Percentiles rank a stretch among this genome's conserved stretches.
Evolutionary conservation across 2,888 invertebrate species (phyloP).

Genomic region (Merodon equestris): DNA sequence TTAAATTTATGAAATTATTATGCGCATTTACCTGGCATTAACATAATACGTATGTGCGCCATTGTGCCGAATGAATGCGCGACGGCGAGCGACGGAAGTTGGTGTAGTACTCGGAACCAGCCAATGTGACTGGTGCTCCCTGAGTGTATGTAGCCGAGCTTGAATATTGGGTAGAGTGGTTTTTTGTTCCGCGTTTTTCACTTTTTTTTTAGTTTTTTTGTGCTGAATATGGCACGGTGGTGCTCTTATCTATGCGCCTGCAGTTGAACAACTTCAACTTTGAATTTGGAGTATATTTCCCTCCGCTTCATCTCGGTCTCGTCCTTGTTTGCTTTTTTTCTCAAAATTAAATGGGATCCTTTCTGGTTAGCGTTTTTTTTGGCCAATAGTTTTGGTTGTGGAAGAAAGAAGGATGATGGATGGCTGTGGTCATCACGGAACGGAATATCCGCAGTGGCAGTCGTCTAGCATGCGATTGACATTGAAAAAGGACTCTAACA

Average conservation of each 20-base stretch:
- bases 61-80: slow-evolving; percentile 56
- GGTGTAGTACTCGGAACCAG: neutral
- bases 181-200: neutral
- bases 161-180: slow-evolving; percentile 60
- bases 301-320: slow-evolving; percentile 8
- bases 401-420: no score
- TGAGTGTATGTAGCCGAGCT: no score
- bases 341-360: slow-evolving; percentile 65
- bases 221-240: neutral
- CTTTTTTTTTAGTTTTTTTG: slow-evolving; percentile 28
- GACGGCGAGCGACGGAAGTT: neutral
- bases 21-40: slow-evolving; percentile 69
- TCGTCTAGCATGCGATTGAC: no score
- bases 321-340: slow-evolving; percentile 44
- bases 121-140: neutral
- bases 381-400: slow-evolving; percentile 24
- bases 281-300: slow-evolving; percentile 26
- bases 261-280: slow-evolving; percentile 57
- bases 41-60: slow-evolving; percentile 67
- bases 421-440: no score
- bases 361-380: slow-evolving; percentile 53
- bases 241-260: slow-evolving; percentile 64
- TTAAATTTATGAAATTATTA: slow-evolving; percentile 70
- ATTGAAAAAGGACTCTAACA: no score
- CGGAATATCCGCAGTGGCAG: no score